A percentile compares a stretch with the other conserved stretches of the same genome.
phyloP scores from a whole-genome alignment of 2,113 vertebrate genomes.

The Synchiropus splendidus region DNA sequence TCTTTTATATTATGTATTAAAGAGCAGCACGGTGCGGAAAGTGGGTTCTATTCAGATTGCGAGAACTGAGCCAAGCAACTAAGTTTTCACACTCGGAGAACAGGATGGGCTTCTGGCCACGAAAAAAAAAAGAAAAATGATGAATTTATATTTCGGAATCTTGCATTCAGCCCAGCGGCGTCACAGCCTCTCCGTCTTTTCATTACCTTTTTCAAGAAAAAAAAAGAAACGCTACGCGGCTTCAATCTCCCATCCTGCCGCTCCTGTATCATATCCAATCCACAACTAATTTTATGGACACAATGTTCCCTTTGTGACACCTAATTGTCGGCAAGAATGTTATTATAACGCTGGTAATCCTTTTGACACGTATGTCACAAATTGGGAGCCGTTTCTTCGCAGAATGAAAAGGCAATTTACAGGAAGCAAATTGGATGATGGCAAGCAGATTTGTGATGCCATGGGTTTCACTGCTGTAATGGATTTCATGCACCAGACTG shows the following conservation, averaged over 20 bases:
- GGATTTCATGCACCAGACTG: conserved; percentile 61
- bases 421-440: conserved; percentile 64
- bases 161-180: conserved; percentile 24
- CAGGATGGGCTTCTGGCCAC: conserved; percentile 27
- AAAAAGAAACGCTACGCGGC: conserved; percentile 4
- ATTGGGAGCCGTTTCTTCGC: conserved; percentile 39
- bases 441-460: conserved; percentile 59
- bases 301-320: conserved; percentile 38
- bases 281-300: conserved; percentile 42
- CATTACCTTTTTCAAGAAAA: conserved; percentile 28
- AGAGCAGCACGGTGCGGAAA: conserved; percentile 12
- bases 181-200: conserved; percentile 22
- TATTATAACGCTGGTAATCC: conserved; percentile 60
- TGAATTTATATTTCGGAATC: conserved; percentile 30
- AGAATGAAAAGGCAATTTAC: conserved; percentile 65
- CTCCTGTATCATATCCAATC: conserved; percentile 14
- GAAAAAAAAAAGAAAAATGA: conserved; percentile 44
- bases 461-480: conserved; percentile 56
- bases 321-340: conserved; percentile 59
- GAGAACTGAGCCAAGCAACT: conserved; percentile 32
- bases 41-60: conserved; percentile 35
- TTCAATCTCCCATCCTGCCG: conserved; percentile 10
- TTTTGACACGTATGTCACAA: conserved; percentile 54
- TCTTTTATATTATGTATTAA: conserved; percentile 19
- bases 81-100: conserved; percentile 16